A percentile compares a stretch with the other conserved stretches of the same genome.
phyloP scores from a whole-genome alignment of 2,888 invertebrate genomes.

The Phalera bucephala region DNA sequence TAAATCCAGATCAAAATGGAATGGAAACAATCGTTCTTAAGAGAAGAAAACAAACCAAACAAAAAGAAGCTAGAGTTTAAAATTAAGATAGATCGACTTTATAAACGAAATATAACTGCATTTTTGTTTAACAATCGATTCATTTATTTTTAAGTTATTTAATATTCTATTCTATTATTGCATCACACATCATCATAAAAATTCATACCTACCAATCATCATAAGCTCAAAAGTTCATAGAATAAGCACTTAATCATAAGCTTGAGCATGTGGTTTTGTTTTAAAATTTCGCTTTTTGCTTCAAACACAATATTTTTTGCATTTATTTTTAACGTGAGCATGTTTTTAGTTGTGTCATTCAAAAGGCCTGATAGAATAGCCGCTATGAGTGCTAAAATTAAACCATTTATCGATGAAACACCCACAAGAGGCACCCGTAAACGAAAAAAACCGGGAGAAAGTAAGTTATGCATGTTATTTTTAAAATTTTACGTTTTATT shows the following conservation, averaged over 20 bases:
- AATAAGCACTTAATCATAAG: background rate
- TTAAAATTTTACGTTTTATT: too few species aligned
- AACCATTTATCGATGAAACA: constrained; percentile 50
- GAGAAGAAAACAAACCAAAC: too few species aligned
- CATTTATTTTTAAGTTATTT: background rate
- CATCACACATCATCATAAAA: constrained; percentile 29
- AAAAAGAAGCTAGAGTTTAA: too few species aligned
- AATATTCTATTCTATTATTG: constrained; percentile 13
- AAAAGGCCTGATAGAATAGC: constrained; percentile 86
- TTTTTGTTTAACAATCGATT: too few species aligned
- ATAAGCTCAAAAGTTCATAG: background rate
- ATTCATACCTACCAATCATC: constrained; percentile 6
- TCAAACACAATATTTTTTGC: constrained; percentile 19
- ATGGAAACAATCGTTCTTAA: too few species aligned
- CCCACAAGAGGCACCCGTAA: constrained; percentile 82
- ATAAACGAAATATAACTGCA: too few species aligned
- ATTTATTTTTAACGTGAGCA: constrained; percentile 38
- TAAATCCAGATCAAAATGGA: too few species aligned
- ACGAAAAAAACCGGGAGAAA: constrained; percentile 88
- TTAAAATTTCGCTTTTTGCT: constrained; percentile 10
- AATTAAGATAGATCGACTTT: too few species aligned
- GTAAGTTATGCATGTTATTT: constrained; percentile 54
- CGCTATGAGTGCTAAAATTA: constrained; percentile 50
- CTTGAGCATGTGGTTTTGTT: background rate
- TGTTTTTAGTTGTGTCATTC: constrained; percentile 91